phyloP scores from a whole-genome alignment of 2,797 vertebrate species.

The Triplophysa bombifrons region DNA sequence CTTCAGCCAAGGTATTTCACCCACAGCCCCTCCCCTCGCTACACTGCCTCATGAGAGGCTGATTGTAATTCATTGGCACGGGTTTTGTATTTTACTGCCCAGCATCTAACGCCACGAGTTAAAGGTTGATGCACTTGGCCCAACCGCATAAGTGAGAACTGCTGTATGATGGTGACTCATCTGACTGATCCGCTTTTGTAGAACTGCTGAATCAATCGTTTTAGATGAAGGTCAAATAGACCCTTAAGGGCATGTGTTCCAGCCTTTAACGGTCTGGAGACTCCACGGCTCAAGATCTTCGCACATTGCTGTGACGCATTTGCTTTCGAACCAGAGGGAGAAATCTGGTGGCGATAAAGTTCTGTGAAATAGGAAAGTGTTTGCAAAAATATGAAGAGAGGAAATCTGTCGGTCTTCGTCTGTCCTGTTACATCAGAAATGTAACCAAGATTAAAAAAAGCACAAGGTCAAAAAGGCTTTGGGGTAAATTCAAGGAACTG shows the following conservation, averaged over 20 bases:
- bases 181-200: constrained; percentile 50
- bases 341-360: constrained; percentile 19
- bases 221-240: constrained; percentile 63
- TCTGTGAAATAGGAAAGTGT: background rate
- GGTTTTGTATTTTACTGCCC: constrained; percentile 40
- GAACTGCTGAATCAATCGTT: constrained; percentile 60
- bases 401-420: background rate
- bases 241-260: constrained; percentile 39
- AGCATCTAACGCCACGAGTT: constrained; percentile 23
- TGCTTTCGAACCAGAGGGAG: constrained; percentile 24
- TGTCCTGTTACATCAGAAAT: background rate
- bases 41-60: constrained; percentile 39
- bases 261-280: constrained; percentile 24
- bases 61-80: constrained; percentile 63
- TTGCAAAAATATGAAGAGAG: constrained; percentile 4
- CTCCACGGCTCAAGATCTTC: constrained; percentile 27
- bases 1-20: constrained; percentile 50
- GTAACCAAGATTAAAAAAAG: too few relatives aligned
- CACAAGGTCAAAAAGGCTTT: background rate
- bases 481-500: background rate
- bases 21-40: constrained; percentile 22
- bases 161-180: constrained; percentile 55
- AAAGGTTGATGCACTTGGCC: constrained; percentile 26
- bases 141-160: constrained; percentile 27
- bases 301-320: constrained; percentile 22